Base-by-base conservation (phyloP, 2,113 vertebrate species). In the Bolborhynchus lineola region DNA sequence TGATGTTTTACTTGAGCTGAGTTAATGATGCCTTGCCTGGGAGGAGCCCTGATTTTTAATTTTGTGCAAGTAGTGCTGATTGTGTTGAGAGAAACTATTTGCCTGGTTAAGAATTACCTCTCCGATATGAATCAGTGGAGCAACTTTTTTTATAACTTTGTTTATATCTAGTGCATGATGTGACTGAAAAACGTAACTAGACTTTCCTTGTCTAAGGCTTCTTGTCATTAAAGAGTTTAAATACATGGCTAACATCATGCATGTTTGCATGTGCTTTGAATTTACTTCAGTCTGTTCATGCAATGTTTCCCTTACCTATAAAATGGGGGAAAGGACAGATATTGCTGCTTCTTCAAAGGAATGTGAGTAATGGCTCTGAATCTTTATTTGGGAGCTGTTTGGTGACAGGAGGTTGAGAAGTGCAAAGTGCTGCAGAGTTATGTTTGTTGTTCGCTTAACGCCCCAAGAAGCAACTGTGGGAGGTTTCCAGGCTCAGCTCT, bases 271-370 rank as follows among this genome's bases (percentile, higher is more conserved):
- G 26, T 50, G 41, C 55, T 67, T 70, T 11, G 31, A n/a, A 47
- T 3, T 68, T 20, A 5, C 20, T 91, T 87, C 33, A 31, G 12
- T 31, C 39, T 71, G 21, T 21, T 49, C 21, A 4, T 25, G 44
- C 47, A 11, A 49, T 84, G 28, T 41, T 76, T 49, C 31, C 26
- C 11, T 82, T 87, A 49, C 52, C 65, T 92, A 16, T 68, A 47
- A 87, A 84, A 67, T 5, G 9, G 17, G 5, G 16, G 15, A 8
- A 0, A 0, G 11, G 29, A 70, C 13, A 62, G 31, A 8, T 59
- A 17, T 10, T 86, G 31, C 28, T 37, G 28, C 13, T 46, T 6
- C 46, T 78, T 78, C 18, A 42, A 37, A 76, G 24, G 29, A 70
- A 12, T 20, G n/a, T 2, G 6, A 79, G 42, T 17, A 65, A 6